These are phyloP conservation scores for Cyclura pinguis DNA, from an alignment of 2,797 vertebrate species.

Conservation along the genomic window DNA sequence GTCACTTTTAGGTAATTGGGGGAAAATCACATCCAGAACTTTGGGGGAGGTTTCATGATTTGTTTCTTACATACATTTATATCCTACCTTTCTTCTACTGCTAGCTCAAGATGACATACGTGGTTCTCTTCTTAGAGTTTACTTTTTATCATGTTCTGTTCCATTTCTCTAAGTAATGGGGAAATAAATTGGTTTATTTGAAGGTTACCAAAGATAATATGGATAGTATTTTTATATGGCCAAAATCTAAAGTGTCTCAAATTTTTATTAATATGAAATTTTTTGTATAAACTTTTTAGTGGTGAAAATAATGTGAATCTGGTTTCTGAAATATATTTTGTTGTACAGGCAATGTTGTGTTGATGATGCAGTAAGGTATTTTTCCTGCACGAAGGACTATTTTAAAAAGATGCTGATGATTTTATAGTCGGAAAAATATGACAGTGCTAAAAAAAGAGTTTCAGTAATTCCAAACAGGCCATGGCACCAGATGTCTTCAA, in stretches of 20 bases:
- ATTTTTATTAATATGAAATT: constrained; percentile 20
- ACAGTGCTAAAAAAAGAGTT: neutral
- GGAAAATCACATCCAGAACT: too few species aligned
- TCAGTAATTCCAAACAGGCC: neutral
- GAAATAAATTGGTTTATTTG: constrained; percentile 15
- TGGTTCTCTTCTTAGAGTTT: too few species aligned
- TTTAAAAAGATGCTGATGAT: neutral
- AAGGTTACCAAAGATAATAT: neutral
- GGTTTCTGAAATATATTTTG: constrained; percentile 7
- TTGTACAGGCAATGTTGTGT: neutral
- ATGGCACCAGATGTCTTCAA: neutral
- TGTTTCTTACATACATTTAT: too few species aligned
- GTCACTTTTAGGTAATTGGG: neutral
- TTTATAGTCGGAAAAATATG: neutral
- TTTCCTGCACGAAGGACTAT: neutral
- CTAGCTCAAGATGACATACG: too few species aligned
- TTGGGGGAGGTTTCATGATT: too few species aligned
- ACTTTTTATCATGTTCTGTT: neutral
- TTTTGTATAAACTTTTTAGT: neutral
- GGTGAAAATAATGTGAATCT: constrained; percentile 9
- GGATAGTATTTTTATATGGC: neutral
- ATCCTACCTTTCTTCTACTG: too few species aligned
- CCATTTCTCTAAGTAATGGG: neutral
- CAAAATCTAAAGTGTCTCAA: neutral
- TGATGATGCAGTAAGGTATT: neutral